Base-by-base conservation (phyloP, 2,113 vertebrate species). In the Percina caprodes region DNA sequence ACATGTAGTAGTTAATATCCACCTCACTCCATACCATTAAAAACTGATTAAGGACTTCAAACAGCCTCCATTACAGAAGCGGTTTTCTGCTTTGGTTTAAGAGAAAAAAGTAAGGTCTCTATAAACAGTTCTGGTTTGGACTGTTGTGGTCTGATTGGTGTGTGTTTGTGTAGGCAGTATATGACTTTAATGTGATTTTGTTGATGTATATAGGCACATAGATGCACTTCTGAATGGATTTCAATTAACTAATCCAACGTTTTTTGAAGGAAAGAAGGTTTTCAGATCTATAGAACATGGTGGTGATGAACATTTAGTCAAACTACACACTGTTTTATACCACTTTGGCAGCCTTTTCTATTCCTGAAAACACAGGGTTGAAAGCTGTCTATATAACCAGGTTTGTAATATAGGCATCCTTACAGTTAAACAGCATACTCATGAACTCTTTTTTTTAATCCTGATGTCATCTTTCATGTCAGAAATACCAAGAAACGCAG, bases 21-120 rank as follows among this genome's bases (percentile, higher is more conserved):
- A 87, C 82, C 88, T 92, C 84, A 82, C 79, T 70, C 72, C 61
- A 26, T 84, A 82, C 78, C 83, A 87, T 92, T 92, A 92, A 90
- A 93, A 92, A 85, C 86, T 91, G 90, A 92, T 93, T 93, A 89
- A 88, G 85, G 91, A 91, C 89, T 92, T 94, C 89, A 94, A 94
- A 92, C 77, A 66, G 79, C 61, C 77, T 75, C 69, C 69, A 49
- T 88, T 88, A 88, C 86, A 92, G 87, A 89, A 91, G 86, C 79
- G 49, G 61, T 88, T 83, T 84, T 87, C 84, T 88, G 84, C 79
- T 87, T 83, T 70, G 67, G 82, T 91, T 88, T 81, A 80, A 79
- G 83, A 79, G 86, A 86, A 89, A 89, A 92, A 70, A 80, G 60
- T 84, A 46, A 88, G 80, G 79, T 83, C 82, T 90, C 86, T 85